These are phyloP conservation scores for Drosophila sturtevanti DNA, from an alignment of 1,140 invertebrate species.

Conservation along the genomic window DNA sequence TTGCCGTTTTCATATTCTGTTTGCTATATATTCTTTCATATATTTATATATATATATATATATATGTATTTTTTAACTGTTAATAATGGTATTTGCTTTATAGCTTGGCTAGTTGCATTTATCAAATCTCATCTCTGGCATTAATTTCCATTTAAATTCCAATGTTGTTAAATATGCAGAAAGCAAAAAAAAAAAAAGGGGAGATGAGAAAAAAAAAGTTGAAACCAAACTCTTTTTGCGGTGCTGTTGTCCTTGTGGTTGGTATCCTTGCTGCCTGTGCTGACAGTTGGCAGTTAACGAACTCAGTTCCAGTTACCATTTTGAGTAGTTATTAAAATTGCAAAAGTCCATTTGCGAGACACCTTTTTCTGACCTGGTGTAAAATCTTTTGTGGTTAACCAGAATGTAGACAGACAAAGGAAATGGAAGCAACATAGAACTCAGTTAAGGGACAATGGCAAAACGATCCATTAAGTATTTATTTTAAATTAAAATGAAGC, in stretches of 20 bases:
- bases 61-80: not conserved
- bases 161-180: constrained; percentile 49
- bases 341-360: constrained; percentile 38
- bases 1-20: not conserved
- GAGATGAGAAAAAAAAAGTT: not conserved
- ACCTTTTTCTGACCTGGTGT: constrained; percentile 30
- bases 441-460: not conserved
- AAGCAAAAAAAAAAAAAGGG: not conserved
- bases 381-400: constrained; percentile 35
- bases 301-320: constrained; percentile 23
- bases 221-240: constrained; percentile 25
- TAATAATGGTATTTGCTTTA: not conserved
- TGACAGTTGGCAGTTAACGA: constrained; percentile 28
- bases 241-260: constrained; percentile 25
- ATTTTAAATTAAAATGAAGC: constrained; percentile 29
- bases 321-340: constrained; percentile 54
- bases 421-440: not conserved
- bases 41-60: too few relatives aligned
- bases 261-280: not conserved
- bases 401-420: not conserved
- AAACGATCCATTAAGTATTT: constrained; percentile 28
- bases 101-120: constrained; percentile 8
- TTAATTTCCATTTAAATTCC: constrained; percentile 61
- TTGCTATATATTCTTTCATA: not conserved
- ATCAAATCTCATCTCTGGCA: constrained; percentile 24